Conservation (phyloP, 2,888 invertebrate species). For the Hecatera dysodea region DNA sequence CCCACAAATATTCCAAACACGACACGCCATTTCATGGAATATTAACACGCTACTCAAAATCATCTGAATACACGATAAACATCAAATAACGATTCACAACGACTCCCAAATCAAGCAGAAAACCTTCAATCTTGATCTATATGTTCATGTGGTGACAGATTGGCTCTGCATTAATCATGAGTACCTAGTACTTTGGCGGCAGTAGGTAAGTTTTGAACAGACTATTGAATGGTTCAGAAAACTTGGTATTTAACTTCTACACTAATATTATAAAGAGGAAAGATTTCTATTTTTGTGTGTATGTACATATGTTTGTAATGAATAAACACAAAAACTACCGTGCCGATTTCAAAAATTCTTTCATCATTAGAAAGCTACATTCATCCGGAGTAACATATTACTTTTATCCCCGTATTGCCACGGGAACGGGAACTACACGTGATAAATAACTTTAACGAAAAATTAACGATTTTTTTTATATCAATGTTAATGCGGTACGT, state of each 20-base stretch:
- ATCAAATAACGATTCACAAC: constrained; percentile 50
- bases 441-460: no score
- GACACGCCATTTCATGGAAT: constrained; percentile 36
- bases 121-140: constrained; percentile 55
- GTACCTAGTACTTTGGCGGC: constrained; percentile 65
- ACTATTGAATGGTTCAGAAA: neutral
- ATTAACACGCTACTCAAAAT: constrained; percentile 51
- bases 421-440: no score
- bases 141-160: constrained; percentile 75
- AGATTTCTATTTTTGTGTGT: no score
- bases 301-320: no score
- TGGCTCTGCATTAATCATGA: constrained; percentile 82
- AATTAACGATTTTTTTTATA: no score
- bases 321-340: no score
- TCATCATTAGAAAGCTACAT: no score
- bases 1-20: constrained; percentile 24
- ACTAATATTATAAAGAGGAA: no score
- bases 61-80: constrained; percentile 53
- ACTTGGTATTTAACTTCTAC: neutral
- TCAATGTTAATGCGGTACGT: no score
- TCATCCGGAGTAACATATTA: no score
- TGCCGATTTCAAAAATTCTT: no score
- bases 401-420: no score
- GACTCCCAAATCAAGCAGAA: constrained; percentile 61
- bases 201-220: constrained; percentile 47